Evolutionary conservation across 1,140 invertebrate genomes (phyloP).

Genomic region (Drosophila simulans): DNA sequence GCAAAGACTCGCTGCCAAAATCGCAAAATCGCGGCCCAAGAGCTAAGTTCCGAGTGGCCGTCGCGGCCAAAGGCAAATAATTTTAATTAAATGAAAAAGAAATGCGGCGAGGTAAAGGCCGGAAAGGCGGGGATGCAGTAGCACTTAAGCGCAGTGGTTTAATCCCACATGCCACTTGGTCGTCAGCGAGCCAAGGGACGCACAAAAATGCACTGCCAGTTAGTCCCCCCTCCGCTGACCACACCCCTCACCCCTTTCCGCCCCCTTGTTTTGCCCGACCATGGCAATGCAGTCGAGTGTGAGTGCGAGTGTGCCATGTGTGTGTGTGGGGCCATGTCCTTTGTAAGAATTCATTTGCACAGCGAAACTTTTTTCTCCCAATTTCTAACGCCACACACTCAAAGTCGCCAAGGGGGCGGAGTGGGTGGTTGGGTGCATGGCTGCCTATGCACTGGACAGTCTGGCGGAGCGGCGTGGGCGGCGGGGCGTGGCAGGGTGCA

Average conservation of each 20-base stretch:
- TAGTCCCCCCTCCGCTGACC: not conserved
- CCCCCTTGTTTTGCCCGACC: not conserved
- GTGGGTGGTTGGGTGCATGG: not conserved
- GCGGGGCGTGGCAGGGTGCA: not conserved
- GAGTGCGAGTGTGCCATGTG: slow-evolving; percentile 25
- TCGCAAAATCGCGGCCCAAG: slow-evolving; percentile 44
- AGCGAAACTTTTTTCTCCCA: slow-evolving; percentile 79
- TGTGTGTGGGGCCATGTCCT: slow-evolving; percentile 54
- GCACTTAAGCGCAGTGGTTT: slow-evolving; percentile 73
- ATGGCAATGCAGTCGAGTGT: slow-evolving; percentile 48
- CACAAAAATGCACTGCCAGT: slow-evolving; percentile 70
- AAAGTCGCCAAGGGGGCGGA: slow-evolving; percentile 63
- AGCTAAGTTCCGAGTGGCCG: slow-evolving; percentile 68
- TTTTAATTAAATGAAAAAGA: slow-evolving; percentile 83
- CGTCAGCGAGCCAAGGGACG: slow-evolving; percentile 76
- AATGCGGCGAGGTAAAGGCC: slow-evolving; percentile 37
- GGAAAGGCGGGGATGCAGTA: slow-evolving; percentile 4
- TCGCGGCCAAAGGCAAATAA: slow-evolving; percentile 75
- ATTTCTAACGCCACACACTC: slow-evolving; percentile 80
- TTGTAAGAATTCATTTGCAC: slow-evolving; percentile 82
- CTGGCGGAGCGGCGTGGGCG: not conserved
- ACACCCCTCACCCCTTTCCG: not conserved
- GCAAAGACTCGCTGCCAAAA: slow-evolving; percentile 50
- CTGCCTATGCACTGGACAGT: slow-evolving; percentile 16
- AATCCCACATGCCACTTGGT: slow-evolving; percentile 76